Conservation (phyloP, 2,888 invertebrate genomes). For the Pheosia tremula region DNA sequence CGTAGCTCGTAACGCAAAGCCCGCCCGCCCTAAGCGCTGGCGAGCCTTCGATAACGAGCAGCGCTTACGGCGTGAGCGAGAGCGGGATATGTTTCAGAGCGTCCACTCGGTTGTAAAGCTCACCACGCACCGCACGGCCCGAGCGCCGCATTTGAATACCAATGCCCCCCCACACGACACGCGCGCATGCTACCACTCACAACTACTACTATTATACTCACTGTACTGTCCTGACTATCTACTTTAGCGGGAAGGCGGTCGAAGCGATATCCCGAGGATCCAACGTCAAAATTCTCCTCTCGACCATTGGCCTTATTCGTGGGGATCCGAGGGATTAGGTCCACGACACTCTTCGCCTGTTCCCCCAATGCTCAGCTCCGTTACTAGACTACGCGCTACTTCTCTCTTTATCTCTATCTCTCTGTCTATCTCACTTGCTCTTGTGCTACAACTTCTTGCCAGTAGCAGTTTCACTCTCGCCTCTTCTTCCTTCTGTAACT, state of each 20-base stretch:
- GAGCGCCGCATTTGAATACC: slow-evolving; percentile 89
- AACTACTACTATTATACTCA: slow-evolving; percentile 81
- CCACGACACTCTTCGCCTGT: slow-evolving; percentile 73
- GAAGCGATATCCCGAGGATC: slow-evolving; percentile 77
- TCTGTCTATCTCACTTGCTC: slow-evolving; percentile 80
- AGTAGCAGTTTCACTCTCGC: slow-evolving; percentile 79
- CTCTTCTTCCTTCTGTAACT: slow-evolving; percentile 81
- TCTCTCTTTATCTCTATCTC: slow-evolving; percentile 76
- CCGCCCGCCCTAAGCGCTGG: slow-evolving; percentile 14
- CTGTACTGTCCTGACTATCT: slow-evolving; percentile 75
- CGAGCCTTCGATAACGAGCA: neutral
- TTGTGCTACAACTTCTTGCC: slow-evolving; percentile 79
- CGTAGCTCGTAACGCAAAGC: slow-evolving; percentile 19
- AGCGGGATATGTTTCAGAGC: slow-evolving; percentile 22
- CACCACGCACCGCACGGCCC: slow-evolving; percentile 74
- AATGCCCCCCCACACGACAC: slow-evolving; percentile 86
- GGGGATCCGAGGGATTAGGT: slow-evolving; percentile 71
- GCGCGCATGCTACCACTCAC: slow-evolving; percentile 83
- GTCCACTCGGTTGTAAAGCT: slow-evolving; percentile 44
- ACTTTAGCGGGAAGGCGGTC: slow-evolving; percentile 78
- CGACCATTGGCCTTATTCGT: slow-evolving; percentile 50
- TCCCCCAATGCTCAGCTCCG: slow-evolving; percentile 76
- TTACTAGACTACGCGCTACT: slow-evolving; percentile 79
- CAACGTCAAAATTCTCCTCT: slow-evolving; percentile 55
- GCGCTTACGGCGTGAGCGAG: slow-evolving; percentile 17